These are phyloP conservation scores for Antigone vipio DNA, from an alignment of 2,113 vertebrate genomes.

Conservation along the genomic window DNA sequence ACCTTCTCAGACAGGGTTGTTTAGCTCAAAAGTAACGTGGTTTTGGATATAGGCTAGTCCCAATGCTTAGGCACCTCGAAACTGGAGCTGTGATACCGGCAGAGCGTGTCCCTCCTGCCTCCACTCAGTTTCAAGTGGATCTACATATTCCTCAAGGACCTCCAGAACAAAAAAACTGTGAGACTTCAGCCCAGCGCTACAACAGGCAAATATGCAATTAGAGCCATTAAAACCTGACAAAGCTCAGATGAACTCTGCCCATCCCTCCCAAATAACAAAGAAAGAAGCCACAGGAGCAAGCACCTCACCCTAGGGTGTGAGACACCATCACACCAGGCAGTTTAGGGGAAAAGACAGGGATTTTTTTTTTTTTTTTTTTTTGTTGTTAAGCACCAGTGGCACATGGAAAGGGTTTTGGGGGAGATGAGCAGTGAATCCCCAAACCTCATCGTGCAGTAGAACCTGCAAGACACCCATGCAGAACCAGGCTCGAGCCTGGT, in stretches of 20 bases:
- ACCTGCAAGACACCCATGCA: not conserved
- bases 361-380: not conserved
- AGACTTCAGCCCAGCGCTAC: not conserved
- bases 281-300: not conserved
- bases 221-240: not conserved
- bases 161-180: fast-evolving
- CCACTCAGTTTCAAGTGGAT: not conserved
- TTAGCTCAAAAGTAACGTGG: not conserved
- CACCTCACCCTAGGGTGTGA: fast-evolving
- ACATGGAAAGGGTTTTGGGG: not conserved
- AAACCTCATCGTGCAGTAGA: not conserved
- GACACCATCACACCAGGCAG: not conserved
- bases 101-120: not conserved
- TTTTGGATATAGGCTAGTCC: not conserved
- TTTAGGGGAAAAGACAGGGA: fast-evolving
- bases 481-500: not conserved
- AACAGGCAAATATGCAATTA: not conserved
- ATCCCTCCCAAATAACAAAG: not conserved
- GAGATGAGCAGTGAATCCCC: not conserved
- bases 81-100: not conserved
- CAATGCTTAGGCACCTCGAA: not conserved
- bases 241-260: not conserved
- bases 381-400: not conserved
- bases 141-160: not conserved
- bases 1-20: not conserved